A percentile compares a stretch with the other conserved stretches of the same genome.
Conservation (phyloP, 2,888 invertebrate genomes). For the Dasypogon diadema region DNA sequence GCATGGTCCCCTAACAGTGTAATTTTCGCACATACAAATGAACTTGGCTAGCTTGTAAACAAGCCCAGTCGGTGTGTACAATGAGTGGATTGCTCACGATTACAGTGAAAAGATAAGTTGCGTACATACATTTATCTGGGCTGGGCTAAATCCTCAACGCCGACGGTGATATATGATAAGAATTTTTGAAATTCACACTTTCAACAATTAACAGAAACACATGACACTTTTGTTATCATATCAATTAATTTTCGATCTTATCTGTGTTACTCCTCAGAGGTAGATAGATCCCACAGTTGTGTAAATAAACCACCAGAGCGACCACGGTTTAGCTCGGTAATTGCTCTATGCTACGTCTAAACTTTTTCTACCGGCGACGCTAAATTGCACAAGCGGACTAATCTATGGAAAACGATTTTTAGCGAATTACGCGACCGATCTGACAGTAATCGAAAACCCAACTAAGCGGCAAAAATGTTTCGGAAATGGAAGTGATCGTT, state of each 20-base stretch:
- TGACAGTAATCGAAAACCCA: conserved; percentile 53
- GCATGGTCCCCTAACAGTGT: neutral
- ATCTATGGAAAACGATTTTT: conserved; percentile 14
- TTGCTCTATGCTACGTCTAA: neutral
- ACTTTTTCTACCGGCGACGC: conserved; percentile 2
- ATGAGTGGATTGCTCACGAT: neutral
- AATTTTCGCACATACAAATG: conserved; percentile 3
- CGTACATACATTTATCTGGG: conserved; percentile 15
- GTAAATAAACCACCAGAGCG: conserved; percentile 13
- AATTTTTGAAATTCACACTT: conserved; percentile 25
- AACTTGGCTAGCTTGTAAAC: conserved; percentile 17
- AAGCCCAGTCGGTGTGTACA: neutral
- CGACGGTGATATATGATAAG: conserved; percentile 1
- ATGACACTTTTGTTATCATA: conserved; percentile 36
- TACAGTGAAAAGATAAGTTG: neutral
- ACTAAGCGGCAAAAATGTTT: conserved; percentile 53
- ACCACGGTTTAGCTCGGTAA: neutral
- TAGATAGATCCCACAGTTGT: conserved; percentile 14
- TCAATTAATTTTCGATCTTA: conserved; percentile 1
- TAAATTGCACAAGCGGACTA: conserved; percentile 26
- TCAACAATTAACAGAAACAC: conserved; percentile 31
- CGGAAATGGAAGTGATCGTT: conserved; percentile 36
- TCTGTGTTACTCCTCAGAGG: conserved; percentile 4
- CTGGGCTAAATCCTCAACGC: conserved; percentile 19
- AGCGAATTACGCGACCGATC: conserved; percentile 48